phyloP scores from a whole-genome alignment of 35 echinoderm and acorn worm species.

The Chiridota heheva region DNA sequence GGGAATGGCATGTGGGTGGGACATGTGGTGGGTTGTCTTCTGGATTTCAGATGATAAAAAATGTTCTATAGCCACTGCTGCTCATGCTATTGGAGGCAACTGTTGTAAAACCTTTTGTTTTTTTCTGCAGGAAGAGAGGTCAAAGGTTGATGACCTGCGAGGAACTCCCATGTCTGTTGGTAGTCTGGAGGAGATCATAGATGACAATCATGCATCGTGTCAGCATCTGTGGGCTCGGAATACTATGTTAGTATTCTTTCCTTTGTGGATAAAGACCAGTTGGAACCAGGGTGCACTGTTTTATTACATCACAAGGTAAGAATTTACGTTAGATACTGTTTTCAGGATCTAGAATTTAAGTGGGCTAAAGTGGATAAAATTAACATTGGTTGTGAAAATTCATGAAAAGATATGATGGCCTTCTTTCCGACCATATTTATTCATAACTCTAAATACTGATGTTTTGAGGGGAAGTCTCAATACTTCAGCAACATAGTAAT shows the following conservation, averaged over 20 bases:
- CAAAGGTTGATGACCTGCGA: conserved; percentile 96
- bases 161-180: conserved; percentile 98
- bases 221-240: conserved; percentile 92
- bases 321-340: neutral
- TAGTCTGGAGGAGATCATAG: conserved; percentile 95
- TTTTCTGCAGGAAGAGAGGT: conserved; percentile 83
- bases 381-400: neutral
- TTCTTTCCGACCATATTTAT: neutral
- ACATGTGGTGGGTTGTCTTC: too few species aligned
- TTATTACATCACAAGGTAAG: conserved; percentile 95
- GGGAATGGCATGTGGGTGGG: too few species aligned
- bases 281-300: conserved; percentile 98
- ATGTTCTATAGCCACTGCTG: too few species aligned
- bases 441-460: neutral
- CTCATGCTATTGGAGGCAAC: too few species aligned
- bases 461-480: too few species aligned
- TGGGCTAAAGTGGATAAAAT: too few species aligned
- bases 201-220: conserved; percentile 99
- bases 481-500: too few species aligned
- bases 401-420: neutral
- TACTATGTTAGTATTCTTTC: conserved; percentile 98
- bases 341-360: neutral
- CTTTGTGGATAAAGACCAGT: conserved; percentile 97
- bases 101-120: too few species aligned
- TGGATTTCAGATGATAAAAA: too few species aligned